Percentiles rank a stretch among this genome's conserved stretches.
Conservation (phyloP, 2,888 invertebrate genomes). For the Diarsia mendica region DNA sequence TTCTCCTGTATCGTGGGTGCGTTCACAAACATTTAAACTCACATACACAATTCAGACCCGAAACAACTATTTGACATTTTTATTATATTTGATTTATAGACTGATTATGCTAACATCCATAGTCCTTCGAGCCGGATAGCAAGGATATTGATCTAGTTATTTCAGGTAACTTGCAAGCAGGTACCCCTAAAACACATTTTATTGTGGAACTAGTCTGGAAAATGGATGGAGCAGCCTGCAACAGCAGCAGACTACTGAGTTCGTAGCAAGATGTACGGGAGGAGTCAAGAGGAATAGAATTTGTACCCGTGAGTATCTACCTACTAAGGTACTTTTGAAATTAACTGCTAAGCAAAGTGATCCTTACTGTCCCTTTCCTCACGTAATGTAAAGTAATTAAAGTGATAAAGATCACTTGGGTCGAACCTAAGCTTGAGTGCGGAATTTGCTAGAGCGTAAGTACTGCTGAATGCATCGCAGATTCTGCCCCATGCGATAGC, state of each 20-base stretch:
- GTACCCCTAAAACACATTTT: neutral
- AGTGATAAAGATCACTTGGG: neutral
- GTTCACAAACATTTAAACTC: no score
- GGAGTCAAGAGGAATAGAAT: neutral
- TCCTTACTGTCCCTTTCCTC: neutral
- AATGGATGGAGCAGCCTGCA: neutral
- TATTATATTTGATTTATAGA: no score
- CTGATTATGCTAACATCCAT: no score
- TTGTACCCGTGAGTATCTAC: neutral
- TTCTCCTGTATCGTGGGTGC: no score
- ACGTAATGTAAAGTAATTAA: neutral
- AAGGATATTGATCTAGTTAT: neutral
- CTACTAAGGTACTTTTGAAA: neutral
- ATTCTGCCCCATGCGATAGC: neutral
- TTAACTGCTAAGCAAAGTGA: neutral
- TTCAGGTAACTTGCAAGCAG: neutral
- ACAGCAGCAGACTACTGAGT: neutral
- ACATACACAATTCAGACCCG: no score
- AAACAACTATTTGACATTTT: no score
- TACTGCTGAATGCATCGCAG: neutral
- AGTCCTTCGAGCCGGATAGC: slow-evolving; percentile 26
- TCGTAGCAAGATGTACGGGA: neutral
- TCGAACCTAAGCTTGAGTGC: neutral
- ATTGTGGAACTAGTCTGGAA: neutral
- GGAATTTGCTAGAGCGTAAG: neutral